These are phyloP conservation scores for Cydia splendana DNA, from an alignment of 1,140 invertebrate genomes.

Conservation along the genomic window DNA sequence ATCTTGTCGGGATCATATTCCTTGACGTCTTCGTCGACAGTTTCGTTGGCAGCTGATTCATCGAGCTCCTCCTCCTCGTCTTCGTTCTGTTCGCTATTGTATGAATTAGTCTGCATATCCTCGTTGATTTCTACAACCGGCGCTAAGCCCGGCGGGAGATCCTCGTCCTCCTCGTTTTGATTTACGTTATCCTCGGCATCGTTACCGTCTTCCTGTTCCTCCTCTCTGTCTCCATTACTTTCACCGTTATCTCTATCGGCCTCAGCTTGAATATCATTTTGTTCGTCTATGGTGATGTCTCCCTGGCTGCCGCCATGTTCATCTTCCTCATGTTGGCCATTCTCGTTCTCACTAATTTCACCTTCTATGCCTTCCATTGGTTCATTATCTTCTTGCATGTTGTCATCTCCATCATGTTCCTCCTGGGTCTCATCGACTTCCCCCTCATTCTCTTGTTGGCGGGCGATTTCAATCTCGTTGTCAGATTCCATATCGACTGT, in stretches of 20 bases:
- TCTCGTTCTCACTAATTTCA: slow-evolving; percentile 38
- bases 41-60: slow-evolving; percentile 63
- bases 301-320: slow-evolving; percentile 48
- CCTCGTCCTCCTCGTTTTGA: slow-evolving; percentile 60
- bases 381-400: slow-evolving; percentile 50
- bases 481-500: slow-evolving; percentile 74
- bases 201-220: slow-evolving; percentile 39
- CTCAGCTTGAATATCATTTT: slow-evolving; percentile 48
- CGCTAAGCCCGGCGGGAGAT: slow-evolving; percentile 59
- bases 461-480: slow-evolving; percentile 73
- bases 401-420: slow-evolving; percentile 36
- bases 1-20: slow-evolving; percentile 68
- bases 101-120: slow-evolving; percentile 63
- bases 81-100: slow-evolving; percentile 64
- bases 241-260: slow-evolving; percentile 55
- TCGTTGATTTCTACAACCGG: slow-evolving; percentile 77
- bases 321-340: slow-evolving; percentile 36
- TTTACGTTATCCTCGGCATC: slow-evolving; percentile 45
- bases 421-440: slow-evolving; percentile 37
- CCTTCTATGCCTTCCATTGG: slow-evolving; percentile 28
- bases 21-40: slow-evolving; percentile 56
- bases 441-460: slow-evolving; percentile 50
- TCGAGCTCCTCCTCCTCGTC: slow-evolving; percentile 60
- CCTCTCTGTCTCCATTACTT: slow-evolving; percentile 50
- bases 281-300: slow-evolving; percentile 19